phyloP scores from a whole-genome alignment of 2,797 vertebrate genomes.

The Columba guinea region DNA sequence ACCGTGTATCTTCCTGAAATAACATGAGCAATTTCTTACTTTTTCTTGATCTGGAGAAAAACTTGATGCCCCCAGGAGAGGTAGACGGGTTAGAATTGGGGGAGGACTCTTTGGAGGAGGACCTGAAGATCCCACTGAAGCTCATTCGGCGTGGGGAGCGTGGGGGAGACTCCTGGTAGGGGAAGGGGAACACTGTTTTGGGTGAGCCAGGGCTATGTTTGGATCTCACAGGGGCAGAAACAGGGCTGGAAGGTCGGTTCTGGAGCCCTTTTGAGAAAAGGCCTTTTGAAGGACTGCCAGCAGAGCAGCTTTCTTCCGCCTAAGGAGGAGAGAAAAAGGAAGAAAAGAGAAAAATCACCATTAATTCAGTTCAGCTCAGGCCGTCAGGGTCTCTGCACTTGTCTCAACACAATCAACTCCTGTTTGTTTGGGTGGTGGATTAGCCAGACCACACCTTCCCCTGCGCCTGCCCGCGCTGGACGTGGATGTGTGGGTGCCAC shows the following conservation, averaged over 20 bases:
- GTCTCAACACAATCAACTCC: not conserved
- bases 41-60: constrained; percentile 95
- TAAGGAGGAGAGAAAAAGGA: constrained; percentile 66
- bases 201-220: constrained; percentile 86
- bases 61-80: constrained; percentile 88
- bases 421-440: not conserved
- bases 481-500: fast-evolving
- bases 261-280: constrained; percentile 84
- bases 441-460: not conserved
- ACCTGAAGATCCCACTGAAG: constrained; percentile 96
- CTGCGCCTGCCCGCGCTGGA: not conserved
- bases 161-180: constrained; percentile 88
- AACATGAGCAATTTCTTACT: constrained; percentile 83
- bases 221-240: constrained; percentile 84
- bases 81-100: constrained; percentile 82
- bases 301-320: constrained; percentile 81
- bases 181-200: constrained; percentile 91
- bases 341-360: not conserved
- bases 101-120: constrained; percentile 87
- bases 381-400: not conserved
- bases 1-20: constrained; percentile 67
- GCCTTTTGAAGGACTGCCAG: constrained; percentile 86
- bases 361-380: not conserved
- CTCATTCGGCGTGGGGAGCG: constrained; percentile 96
- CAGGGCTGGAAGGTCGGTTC: constrained; percentile 81